Evolutionary conservation across 2,113 vertebrate species (phyloP).

Genomic region (Maccullochella peelii): DNA sequence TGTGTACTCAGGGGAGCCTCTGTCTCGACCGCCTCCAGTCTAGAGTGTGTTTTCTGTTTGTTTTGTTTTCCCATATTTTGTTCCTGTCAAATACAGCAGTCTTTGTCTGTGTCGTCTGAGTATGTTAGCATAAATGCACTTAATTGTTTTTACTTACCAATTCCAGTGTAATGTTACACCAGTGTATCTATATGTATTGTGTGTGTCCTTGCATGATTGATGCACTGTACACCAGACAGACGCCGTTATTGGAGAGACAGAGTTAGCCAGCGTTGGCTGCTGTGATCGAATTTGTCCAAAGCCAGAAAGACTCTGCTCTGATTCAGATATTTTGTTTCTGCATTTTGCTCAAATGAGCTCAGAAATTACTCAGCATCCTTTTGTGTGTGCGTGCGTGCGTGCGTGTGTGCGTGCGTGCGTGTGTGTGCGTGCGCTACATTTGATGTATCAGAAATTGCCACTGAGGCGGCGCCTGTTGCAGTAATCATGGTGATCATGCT

Average conservation of each 20-base stretch:
- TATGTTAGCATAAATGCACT: constrained; percentile 7
- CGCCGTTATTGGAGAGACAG: constrained; percentile 21
- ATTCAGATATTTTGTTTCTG: constrained; percentile 26
- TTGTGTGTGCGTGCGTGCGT: not conserved
- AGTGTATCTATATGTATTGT: constrained; percentile 18
- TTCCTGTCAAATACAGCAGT: not conserved
- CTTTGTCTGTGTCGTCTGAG: constrained; percentile 6
- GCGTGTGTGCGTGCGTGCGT: no score
- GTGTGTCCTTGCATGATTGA: constrained; percentile 49
- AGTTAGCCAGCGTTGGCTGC: constrained; percentile 24
- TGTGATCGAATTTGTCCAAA: constrained; percentile 33
- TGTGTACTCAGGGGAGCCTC: constrained; percentile 59
- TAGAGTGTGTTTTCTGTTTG: constrained; percentile 38
- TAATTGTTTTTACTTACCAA: constrained; percentile 6
- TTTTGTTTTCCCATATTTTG: constrained; percentile 41
- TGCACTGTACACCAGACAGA: constrained; percentile 29
- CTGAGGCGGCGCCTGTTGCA: not conserved
- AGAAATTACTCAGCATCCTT: constrained; percentile 30
- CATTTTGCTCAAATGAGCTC: constrained; percentile 29
- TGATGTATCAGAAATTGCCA: constrained; percentile 38
- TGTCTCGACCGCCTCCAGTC: constrained; percentile 51
- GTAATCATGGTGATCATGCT: constrained; percentile 28
- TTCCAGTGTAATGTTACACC: constrained; percentile 28
- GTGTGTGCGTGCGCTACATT: not conserved
- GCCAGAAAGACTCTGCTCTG: constrained; percentile 9